These are phyloP conservation scores for Silurus glanis DNA, from an alignment of 2,113 vertebrate genomes.

Conservation along the genomic window DNA sequence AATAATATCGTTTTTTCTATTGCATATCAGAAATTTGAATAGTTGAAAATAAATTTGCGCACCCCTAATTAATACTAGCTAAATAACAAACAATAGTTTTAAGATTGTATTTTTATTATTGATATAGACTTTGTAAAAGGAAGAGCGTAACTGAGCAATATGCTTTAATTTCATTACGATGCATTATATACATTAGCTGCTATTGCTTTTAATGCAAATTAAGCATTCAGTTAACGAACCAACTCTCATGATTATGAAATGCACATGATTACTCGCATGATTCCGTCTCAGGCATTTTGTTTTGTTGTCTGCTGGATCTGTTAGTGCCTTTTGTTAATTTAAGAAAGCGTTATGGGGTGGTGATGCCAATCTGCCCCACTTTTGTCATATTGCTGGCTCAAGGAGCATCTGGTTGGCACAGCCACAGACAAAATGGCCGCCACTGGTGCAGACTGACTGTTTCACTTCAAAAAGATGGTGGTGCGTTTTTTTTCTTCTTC, in stretches of 20 bases:
- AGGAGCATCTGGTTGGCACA: slow-evolving; percentile 69
- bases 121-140: neutral
- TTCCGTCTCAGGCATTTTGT: neutral
- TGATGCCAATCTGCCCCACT: slow-evolving; percentile 57
- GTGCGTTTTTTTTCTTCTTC: slow-evolving; percentile 50
- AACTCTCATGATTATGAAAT: neutral
- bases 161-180: neutral
- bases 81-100: neutral
- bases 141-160: neutral
- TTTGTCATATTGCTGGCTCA: slow-evolving; percentile 57
- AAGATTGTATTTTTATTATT: neutral
- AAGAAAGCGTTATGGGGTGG: slow-evolving; percentile 26
- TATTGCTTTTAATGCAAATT: neutral
- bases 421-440: slow-evolving; percentile 76
- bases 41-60: neutral
- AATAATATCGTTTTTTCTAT: neutral
- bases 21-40: neutral
- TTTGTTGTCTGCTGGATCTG: slow-evolving; percentile 5
- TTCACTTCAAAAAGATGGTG: slow-evolving; percentile 75
- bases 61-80: neutral
- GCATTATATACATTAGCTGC: neutral
- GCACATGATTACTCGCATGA: neutral
- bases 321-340: slow-evolving; percentile 12
- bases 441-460: slow-evolving; percentile 44
- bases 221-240: slow-evolving; percentile 2